Conservation (phyloP, 1,140 invertebrate genomes). For the Camponotus floridanus region DNA sequence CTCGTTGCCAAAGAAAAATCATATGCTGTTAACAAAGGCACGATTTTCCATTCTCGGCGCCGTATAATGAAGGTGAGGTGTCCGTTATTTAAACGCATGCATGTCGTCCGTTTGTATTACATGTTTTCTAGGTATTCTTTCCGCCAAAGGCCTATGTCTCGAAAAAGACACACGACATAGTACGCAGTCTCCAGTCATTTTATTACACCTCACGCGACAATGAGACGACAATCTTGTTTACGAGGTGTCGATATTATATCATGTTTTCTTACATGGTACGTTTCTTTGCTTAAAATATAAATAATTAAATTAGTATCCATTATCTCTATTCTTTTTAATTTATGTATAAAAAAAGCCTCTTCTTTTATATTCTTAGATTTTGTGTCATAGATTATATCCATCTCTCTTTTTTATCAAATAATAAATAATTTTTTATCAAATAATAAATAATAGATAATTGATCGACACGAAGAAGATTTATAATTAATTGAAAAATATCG, state of each 20-base stretch:
- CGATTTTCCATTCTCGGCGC: conserved; percentile 21
- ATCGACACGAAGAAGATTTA: background rate
- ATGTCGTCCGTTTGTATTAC: background rate
- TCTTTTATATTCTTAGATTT: background rate
- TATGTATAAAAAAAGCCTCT: background rate
- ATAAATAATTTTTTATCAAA: background rate
- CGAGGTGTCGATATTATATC: conserved; percentile 46
- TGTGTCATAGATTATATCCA: background rate
- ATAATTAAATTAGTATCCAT: background rate
- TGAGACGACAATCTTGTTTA: conserved; percentile 53
- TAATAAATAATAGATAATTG: background rate
- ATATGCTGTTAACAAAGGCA: conserved; percentile 42
- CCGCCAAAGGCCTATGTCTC: conserved; percentile 27
- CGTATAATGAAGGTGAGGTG: conserved; percentile 11
- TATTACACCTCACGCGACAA: conserved; percentile 18
- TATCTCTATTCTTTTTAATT: background rate
- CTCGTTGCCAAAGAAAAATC: conserved; percentile 57
- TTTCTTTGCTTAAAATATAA: conserved; percentile 2
- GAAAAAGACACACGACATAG: conserved; percentile 23
- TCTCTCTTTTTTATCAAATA: background rate
- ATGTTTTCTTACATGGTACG: background rate
- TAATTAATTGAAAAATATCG: background rate
- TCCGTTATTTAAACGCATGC: conserved; percentile 67
- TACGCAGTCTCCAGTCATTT: conserved; percentile 36
- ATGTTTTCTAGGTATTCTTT: conserved; percentile 39